A percentile compares a stretch with the other conserved stretches of the same genome.
Conservation (phyloP, 2,888 invertebrate genomes). For the Peribatodes rhomboidaria region DNA sequence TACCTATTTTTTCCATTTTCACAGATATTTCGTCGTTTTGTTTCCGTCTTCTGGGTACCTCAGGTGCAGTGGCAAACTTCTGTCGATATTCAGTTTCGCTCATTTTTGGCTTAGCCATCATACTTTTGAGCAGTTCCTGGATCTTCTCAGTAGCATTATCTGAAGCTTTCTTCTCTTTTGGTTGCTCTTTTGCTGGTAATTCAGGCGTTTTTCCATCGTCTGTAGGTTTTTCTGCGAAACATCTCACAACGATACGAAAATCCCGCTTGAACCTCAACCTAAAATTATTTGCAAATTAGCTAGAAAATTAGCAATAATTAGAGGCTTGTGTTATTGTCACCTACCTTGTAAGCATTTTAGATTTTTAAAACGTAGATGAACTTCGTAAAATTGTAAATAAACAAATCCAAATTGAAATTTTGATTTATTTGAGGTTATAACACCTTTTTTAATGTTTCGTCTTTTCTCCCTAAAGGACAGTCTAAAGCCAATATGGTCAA, state of each 20-base stretch:
- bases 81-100: constrained; percentile 72
- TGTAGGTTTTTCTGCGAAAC: constrained; percentile 66
- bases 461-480: too few relatives aligned
- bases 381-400: constrained; percentile 9
- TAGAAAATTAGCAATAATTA: not conserved
- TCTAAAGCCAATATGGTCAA: too few relatives aligned
- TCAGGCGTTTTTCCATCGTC: constrained; percentile 67
- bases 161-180: constrained; percentile 52
- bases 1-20: constrained; percentile 77
- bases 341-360: constrained; percentile 43
- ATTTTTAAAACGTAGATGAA: not conserved
- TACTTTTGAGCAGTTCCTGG: constrained; percentile 74
- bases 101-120: constrained; percentile 75
- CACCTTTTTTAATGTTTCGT: too few relatives aligned
- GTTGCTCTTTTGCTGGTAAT: constrained; percentile 48
- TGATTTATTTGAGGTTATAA: not conserved
- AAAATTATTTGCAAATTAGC: constrained; percentile 31
- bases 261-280: constrained; percentile 61
- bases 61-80: constrained; percentile 72
- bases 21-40: constrained; percentile 65
- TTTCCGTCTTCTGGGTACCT: constrained; percentile 57
- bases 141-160: constrained; percentile 74
- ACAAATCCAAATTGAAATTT: not conserved
- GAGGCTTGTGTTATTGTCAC: not conserved
- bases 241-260: constrained; percentile 62